A percentile compares a stretch with the other conserved stretches of the same genome.
These are phyloP conservation scores for Drosophila ironensis DNA, from an alignment of 1,140 invertebrate genomes.

Conservation along the genomic window DNA sequence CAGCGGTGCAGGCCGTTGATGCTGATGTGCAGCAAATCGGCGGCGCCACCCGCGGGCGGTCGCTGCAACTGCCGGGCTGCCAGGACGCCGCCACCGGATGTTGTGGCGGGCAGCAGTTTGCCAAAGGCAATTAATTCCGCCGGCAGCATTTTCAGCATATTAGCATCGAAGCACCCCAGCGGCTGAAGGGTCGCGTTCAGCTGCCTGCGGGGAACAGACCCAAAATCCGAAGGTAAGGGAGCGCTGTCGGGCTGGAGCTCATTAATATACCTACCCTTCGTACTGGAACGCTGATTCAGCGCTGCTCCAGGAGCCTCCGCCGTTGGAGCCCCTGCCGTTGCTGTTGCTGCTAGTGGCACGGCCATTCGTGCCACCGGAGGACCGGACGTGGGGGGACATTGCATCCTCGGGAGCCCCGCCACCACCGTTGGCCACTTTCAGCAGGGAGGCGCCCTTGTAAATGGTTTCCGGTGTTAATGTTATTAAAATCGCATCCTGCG, in stretches of 20 bases:
- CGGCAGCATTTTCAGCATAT: constrained; percentile 79
- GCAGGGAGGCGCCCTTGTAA: constrained; percentile 80
- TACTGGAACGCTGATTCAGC: constrained; percentile 70
- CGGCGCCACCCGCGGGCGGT: constrained; percentile 25
- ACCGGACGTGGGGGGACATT: constrained; percentile 5
- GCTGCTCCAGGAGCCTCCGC: constrained; percentile 32
- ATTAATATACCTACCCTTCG: constrained; percentile 64
- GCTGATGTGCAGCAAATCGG: constrained; percentile 72
- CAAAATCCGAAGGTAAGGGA: background rate
- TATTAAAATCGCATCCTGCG: constrained; percentile 68
- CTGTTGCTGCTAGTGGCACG: constrained; percentile 10
- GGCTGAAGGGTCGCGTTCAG: constrained; percentile 78
- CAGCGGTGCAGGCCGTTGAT: constrained; percentile 79
- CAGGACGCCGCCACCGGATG: constrained; percentile 1
- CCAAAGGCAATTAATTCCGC: constrained; percentile 81
- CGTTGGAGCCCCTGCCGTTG: constrained; percentile 2
- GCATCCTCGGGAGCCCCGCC: constrained; percentile 5
- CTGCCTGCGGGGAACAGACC: constrained; percentile 45
- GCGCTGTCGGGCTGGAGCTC: background rate
- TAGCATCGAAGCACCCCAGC: constrained; percentile 72
- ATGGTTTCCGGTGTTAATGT: constrained; percentile 81
- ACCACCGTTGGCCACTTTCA: constrained; percentile 63
- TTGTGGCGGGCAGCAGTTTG: constrained; percentile 70
- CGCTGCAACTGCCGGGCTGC: constrained; percentile 45
- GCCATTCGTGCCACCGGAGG: constrained; percentile 1